Percentiles rank a stretch among this genome's conserved stretches.
Evolutionary conservation across 2,888 invertebrate species (phyloP).

Genomic region (Resseliella maxima): DNA sequence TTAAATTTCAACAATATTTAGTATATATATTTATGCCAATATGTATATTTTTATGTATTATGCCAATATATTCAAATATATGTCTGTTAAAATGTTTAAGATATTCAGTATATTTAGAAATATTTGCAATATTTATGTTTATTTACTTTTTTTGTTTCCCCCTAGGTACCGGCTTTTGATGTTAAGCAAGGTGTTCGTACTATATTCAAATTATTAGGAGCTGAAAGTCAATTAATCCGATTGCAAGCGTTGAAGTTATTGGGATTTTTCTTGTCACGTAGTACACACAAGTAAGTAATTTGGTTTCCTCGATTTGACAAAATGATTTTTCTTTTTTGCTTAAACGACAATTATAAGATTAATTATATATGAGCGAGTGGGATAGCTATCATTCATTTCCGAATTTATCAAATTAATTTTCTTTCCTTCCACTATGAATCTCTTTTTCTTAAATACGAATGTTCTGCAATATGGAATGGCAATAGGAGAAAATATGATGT

Average conservation of each 20-base stretch:
- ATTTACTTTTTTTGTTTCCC: too few species aligned
- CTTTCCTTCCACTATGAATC: neutral
- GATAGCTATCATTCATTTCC: constrained; percentile 36
- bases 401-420: constrained; percentile 19
- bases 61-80: too few species aligned
- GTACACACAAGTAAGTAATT: constrained; percentile 90
- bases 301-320: neutral
- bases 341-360: constrained; percentile 29
- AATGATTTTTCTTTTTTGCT: neutral
- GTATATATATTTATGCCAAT: too few species aligned
- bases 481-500: constrained; percentile 90
- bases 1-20: too few species aligned
- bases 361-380: neutral
- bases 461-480: neutral
- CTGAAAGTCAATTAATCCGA: constrained; percentile 94
- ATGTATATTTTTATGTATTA: too few species aligned
- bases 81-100: too few species aligned
- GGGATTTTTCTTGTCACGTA: constrained; percentile 97
- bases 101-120: too few species aligned
- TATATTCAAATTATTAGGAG: constrained; percentile 95
- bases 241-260: constrained; percentile 95
- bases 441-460: neutral
- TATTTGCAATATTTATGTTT: too few species aligned
- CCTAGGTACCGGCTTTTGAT: constrained; percentile 99
- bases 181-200: constrained; percentile 96